phyloP scores from a whole-genome alignment of 2,888 invertebrate genomes.

The Phoenoteleia sp. region DNA sequence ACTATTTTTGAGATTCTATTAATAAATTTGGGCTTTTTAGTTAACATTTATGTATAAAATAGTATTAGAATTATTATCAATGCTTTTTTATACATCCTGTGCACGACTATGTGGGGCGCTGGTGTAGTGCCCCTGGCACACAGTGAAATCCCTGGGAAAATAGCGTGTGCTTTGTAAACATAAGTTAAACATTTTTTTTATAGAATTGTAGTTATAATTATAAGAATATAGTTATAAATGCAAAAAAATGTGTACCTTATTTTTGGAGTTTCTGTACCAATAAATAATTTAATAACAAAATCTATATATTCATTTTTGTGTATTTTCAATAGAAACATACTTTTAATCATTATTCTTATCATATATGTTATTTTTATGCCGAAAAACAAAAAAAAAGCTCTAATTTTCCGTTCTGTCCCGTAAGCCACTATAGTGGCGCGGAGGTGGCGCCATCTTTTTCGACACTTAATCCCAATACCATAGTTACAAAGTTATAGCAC shows the following conservation, averaged over 20 bases:
- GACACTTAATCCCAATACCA: not conserved
- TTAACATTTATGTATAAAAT: too few relatives aligned
- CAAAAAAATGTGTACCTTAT: constrained; percentile 11
- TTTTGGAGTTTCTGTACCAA: constrained; percentile 10
- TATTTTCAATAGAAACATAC: too few relatives aligned
- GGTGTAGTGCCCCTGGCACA: constrained; percentile 10
- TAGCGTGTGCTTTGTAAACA: constrained; percentile 2
- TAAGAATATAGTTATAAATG: constrained; percentile 9
- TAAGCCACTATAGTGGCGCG: too few relatives aligned
- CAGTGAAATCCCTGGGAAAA: not conserved
- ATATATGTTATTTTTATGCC: too few relatives aligned
- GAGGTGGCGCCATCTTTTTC: too few relatives aligned
- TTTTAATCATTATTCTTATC: too few relatives aligned
- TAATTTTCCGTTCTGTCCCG: too few relatives aligned
- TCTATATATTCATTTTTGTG: constrained; percentile 6
- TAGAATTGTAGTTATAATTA: constrained; percentile 1
- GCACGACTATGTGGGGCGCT: not conserved
- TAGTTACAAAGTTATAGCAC: constrained; percentile 5
- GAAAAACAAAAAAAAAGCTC: too few relatives aligned
- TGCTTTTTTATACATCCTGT: not conserved
- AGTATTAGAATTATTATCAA: not conserved
- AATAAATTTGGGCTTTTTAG: too few relatives aligned
- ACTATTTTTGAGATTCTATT: too few relatives aligned
- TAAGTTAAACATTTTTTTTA: not conserved
- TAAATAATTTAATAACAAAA: constrained; percentile 14